Evolutionary conservation across 2,888 invertebrate species (phyloP).

Genomic region (Dryomyza anilis): DNA sequence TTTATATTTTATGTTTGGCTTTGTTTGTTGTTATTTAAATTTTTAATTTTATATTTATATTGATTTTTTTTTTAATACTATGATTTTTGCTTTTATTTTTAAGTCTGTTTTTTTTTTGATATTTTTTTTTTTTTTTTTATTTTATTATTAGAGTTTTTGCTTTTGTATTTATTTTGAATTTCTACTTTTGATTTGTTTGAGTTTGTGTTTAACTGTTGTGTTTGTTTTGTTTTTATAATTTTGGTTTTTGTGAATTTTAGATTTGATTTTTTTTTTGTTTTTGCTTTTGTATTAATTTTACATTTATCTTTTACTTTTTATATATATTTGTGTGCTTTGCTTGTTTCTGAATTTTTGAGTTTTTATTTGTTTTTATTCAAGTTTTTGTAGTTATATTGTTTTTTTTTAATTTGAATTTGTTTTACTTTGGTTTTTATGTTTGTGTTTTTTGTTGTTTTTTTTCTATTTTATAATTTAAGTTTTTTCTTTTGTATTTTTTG

Average conservation of each 20-base stretch:
- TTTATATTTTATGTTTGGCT: too few species aligned
- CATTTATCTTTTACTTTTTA: not conserved
- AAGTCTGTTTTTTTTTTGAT: not conserved
- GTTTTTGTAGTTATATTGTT: not conserved
- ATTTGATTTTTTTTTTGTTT: not conserved
- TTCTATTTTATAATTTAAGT: not conserved
- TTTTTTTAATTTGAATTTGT: not conserved
- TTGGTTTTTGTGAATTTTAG: not conserved
- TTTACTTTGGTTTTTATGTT: not conserved
- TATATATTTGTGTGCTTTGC: not conserved
- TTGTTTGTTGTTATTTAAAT: not conserved
- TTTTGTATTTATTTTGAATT: not conserved
- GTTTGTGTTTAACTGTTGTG: too few species aligned
- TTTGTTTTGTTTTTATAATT: not conserved
- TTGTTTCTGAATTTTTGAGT: not conserved
- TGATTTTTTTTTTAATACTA: not conserved
- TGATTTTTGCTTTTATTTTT: not conserved
- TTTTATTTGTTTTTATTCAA: not conserved
- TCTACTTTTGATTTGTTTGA: not conserved
- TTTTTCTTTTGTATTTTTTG: not conserved
- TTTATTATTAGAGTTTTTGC: not conserved
- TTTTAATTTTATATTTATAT: not conserved
- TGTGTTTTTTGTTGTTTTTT: not conserved
- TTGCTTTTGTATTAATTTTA: not conserved
- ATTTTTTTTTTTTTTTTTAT: not conserved